phyloP scores from a whole-genome alignment of 2,888 invertebrate genomes.

The Agrochola lota region DNA sequence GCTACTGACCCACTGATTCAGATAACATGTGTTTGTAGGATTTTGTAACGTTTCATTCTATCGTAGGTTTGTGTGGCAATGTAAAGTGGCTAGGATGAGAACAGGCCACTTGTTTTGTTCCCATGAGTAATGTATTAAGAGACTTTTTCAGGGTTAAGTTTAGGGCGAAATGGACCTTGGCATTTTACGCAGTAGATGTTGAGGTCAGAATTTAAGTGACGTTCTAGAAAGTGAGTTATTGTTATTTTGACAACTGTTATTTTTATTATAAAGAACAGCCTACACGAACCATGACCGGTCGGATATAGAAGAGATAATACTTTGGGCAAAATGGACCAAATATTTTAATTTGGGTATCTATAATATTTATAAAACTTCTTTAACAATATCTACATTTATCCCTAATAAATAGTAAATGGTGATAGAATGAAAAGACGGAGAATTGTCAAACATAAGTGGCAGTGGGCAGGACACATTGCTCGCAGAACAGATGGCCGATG shows the following conservation, averaged over 20 bases:
- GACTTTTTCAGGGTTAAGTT: constrained; percentile 19
- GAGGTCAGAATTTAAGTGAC: neutral
- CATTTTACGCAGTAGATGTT: neutral
- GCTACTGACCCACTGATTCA: constrained; percentile 49
- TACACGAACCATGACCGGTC: too few relatives aligned
- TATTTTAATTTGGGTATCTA: too few relatives aligned
- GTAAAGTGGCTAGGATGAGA: constrained; percentile 37
- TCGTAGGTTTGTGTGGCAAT: constrained; percentile 37
- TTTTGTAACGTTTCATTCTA: constrained; percentile 46
- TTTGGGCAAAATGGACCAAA: neutral
- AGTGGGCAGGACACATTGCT: too few relatives aligned
- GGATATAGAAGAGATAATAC: neutral
- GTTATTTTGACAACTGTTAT: neutral
- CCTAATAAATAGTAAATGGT: neutral
- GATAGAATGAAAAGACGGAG: too few relatives aligned
- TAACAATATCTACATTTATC: neutral
- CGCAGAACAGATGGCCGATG: too few relatives aligned
- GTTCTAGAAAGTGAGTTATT: neutral
- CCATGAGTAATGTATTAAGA: constrained; percentile 13
- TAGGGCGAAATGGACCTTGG: neutral
- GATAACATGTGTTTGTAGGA: constrained; percentile 46
- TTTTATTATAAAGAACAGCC: neutral
- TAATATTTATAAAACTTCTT: neutral
- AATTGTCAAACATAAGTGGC: too few relatives aligned
- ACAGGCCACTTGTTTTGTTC: constrained; percentile 11